phyloP scores from a whole-genome alignment of 2,113 vertebrate species.

The Ia io region DNA sequence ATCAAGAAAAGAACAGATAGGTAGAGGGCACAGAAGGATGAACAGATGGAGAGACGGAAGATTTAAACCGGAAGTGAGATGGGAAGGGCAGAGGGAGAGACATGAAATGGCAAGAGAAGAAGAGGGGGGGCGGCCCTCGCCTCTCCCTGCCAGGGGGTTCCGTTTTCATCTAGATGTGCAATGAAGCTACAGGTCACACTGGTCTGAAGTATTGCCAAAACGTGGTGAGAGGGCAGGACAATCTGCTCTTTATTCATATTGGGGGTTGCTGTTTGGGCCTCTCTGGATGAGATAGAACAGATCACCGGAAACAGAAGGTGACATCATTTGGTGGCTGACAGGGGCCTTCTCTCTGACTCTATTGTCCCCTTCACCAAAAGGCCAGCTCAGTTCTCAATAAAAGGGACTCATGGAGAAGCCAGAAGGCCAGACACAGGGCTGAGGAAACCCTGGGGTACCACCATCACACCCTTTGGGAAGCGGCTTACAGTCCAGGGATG shows the following conservation, averaged over 20 bases:
- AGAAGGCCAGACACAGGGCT: neutral
- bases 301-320: neutral
- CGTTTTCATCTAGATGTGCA: neutral
- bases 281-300: neutral
- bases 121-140: too few relatives aligned
- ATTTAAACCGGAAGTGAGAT: slow-evolving; percentile 46
- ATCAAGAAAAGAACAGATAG: slow-evolving; percentile 63
- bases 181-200: slow-evolving; percentile 37
- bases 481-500: neutral
- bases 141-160: too few relatives aligned
- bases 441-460: neutral
- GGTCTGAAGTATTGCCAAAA: neutral
- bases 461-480: neutral
- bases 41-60: slow-evolving; percentile 70
- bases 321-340: neutral
- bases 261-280: neutral
- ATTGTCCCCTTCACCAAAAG: neutral
- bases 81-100: neutral
- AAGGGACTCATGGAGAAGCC: neutral
- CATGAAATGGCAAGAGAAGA: neutral
- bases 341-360: neutral
- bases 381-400: neutral
- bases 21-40: slow-evolving; percentile 71
- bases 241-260: slow-evolving; percentile 27
- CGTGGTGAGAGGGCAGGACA: neutral